A percentile compares a stretch with the other conserved stretches of the same genome.
phyloP scores from a whole-genome alignment of 2,888 invertebrate genomes.

The Caenorhabditis japonica region DNA sequence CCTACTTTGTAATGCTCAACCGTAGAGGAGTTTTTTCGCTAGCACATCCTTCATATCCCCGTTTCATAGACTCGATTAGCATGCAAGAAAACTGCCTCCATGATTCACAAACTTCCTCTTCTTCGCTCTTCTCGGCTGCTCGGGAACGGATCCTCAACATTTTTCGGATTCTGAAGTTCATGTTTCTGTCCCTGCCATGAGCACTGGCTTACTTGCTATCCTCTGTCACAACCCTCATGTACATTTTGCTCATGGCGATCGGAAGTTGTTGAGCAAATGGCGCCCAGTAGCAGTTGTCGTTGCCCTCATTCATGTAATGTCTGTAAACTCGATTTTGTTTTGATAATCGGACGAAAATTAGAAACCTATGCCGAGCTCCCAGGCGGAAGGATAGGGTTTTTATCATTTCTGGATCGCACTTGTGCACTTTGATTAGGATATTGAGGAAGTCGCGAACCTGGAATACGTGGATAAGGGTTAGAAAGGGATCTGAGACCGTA shows the following conservation, averaged over 20 bases:
- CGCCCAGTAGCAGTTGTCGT: conserved; percentile 68
- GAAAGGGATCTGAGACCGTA: no score
- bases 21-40: conserved; percentile 65
- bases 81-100: conserved; percentile 64
- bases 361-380: conserved; percentile 61
- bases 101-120: conserved; percentile 65
- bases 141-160: conserved; percentile 60
- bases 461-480: background rate
- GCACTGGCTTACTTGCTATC: conserved; percentile 56
- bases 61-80: conserved; percentile 65
- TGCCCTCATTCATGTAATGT: conserved; percentile 64
- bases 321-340: conserved; percentile 23
- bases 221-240: conserved; percentile 58
- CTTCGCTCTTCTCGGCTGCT: conserved; percentile 59
- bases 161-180: conserved; percentile 57
- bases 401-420: conserved; percentile 67
- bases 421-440: conserved; percentile 65
- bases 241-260: conserved; percentile 61
- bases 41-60: conserved; percentile 66
- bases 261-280: conserved; percentile 69
- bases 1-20: conserved; percentile 64
- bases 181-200: no score
- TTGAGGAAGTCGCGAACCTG: conserved; percentile 67
- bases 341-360: background rate
- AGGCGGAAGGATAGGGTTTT: conserved; percentile 63